Conservation (phyloP, 2,888 invertebrate species). For the Automeris io region DNA sequence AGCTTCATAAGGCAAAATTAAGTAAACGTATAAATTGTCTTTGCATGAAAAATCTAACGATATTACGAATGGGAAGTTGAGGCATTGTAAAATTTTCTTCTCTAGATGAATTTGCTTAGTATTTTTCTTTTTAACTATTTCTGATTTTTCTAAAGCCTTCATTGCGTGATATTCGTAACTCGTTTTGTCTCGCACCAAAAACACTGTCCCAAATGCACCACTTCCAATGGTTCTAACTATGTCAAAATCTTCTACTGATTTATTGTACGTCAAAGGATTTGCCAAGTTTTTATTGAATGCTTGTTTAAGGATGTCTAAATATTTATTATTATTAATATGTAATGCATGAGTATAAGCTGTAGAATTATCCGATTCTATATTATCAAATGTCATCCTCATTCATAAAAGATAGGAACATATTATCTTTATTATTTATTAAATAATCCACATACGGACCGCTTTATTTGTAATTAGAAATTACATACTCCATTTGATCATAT, state of each 20-base stretch:
- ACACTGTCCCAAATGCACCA: conserved; percentile 92
- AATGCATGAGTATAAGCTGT: conserved; percentile 28
- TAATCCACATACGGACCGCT: too few species aligned
- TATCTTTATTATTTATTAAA: conserved; percentile 10
- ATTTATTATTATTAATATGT: conserved; percentile 37
- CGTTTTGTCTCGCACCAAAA: conserved; percentile 80
- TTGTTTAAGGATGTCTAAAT: conserved; percentile 44
- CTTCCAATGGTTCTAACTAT: conserved; percentile 84
- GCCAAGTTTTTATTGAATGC: conserved; percentile 36
- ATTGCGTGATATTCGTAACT: conserved; percentile 84
- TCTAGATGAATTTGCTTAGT: conserved; percentile 89
- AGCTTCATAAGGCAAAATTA: conserved; percentile 86
- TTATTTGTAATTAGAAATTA: too few species aligned
- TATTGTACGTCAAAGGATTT: conserved; percentile 22
- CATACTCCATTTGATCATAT: too few species aligned
- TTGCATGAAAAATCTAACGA: conserved; percentile 87
- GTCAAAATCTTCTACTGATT: conserved; percentile 79
- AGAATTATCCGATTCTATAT: conserved; percentile 19
- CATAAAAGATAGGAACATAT: neutral
- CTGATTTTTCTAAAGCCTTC: conserved; percentile 90
- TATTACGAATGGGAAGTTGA: conserved; percentile 91
- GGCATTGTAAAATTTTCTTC: conserved; percentile 88
- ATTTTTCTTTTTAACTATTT: conserved; percentile 88
- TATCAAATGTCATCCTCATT: conserved; percentile 30
- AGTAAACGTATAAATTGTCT: conserved; percentile 88